Evolutionary conservation across 2,888 invertebrate species (phyloP).

Genomic region (Tetragonisca angustula): DNA sequence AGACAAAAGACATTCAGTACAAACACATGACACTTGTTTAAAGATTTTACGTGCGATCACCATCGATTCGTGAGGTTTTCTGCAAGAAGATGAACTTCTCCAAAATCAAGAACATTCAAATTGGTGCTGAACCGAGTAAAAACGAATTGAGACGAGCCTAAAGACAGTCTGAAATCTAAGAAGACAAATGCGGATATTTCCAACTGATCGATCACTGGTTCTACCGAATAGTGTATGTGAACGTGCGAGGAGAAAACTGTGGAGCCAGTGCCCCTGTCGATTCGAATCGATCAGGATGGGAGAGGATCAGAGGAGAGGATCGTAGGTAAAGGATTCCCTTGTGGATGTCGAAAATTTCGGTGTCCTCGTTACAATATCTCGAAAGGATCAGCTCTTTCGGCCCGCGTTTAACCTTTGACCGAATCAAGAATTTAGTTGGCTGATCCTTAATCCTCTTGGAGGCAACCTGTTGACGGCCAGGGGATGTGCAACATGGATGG

Average conservation of each 20-base stretch:
- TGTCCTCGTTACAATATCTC: not conserved
- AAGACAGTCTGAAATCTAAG: too few relatives aligned
- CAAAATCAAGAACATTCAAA: not conserved
- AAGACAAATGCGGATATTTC: too few relatives aligned
- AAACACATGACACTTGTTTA: too few relatives aligned
- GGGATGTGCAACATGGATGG: not conserved
- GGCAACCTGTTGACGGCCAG: conserved; percentile 19
- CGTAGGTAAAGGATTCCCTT: conserved; percentile 26
- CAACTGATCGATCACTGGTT: too few relatives aligned
- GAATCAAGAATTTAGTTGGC: too few relatives aligned
- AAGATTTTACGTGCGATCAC: too few relatives aligned
- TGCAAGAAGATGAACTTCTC: too few relatives aligned
- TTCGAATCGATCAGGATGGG: not conserved
- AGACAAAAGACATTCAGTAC: not conserved
- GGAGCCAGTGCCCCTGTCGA: not conserved
- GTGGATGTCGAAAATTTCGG: not conserved
- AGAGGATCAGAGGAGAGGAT: not conserved
- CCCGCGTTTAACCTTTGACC: too few relatives aligned
- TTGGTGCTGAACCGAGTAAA: not conserved
- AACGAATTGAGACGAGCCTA: too few relatives aligned
- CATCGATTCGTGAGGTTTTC: too few relatives aligned
- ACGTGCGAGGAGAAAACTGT: too few relatives aligned
- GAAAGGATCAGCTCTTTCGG: not conserved
- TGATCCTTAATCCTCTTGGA: not conserved
- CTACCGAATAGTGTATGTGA: too few relatives aligned